A percentile compares a stretch with the other conserved stretches of the same genome.
phyloP scores from a whole-genome alignment of 2,888 invertebrate genomes.

The Aplocera efformata region DNA sequence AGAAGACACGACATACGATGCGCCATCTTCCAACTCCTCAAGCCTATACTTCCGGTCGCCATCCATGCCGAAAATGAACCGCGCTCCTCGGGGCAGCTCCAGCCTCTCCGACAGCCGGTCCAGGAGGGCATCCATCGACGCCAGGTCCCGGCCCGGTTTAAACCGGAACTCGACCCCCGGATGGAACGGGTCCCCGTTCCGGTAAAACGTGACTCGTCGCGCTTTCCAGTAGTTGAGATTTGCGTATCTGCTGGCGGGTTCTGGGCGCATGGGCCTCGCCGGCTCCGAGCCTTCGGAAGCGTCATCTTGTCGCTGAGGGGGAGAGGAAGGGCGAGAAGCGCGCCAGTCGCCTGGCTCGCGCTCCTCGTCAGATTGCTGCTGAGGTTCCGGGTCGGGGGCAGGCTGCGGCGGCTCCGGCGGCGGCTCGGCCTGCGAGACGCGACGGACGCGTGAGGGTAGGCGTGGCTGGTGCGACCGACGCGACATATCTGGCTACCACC shows the following conservation, averaged over 20 bases:
- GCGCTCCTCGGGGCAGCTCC: slow-evolving; percentile 92
- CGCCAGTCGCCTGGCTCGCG: slow-evolving; percentile 78
- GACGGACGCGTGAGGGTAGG: slow-evolving; percentile 61
- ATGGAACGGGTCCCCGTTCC: slow-evolving; percentile 96
- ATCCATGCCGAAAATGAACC: slow-evolving; percentile 95
- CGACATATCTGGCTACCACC: slow-evolving; percentile 63
- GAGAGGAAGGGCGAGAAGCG: slow-evolving; percentile 63
- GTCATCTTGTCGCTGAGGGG: slow-evolving; percentile 69
- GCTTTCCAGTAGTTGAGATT: slow-evolving; percentile 94
- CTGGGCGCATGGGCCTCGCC: slow-evolving; percentile 79
- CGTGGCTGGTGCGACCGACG: slow-evolving; percentile 68
- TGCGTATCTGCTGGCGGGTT: slow-evolving; percentile 84
- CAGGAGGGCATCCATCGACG: slow-evolving; percentile 90
- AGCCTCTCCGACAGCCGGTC: slow-evolving; percentile 93
- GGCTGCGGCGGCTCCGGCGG: slow-evolving; percentile 64
- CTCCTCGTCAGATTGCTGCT: slow-evolving; percentile 73
- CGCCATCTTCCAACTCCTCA: slow-evolving; percentile 94
- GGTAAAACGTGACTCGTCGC: slow-evolving; percentile 92
- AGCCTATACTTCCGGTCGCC: slow-evolving; percentile 91
- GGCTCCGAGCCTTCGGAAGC: slow-evolving; percentile 70
- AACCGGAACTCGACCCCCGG: slow-evolving; percentile 93
- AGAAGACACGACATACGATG: slow-evolving; percentile 95
- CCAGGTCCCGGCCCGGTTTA: slow-evolving; percentile 93
- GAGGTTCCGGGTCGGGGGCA: slow-evolving; percentile 59
- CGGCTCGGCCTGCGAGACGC: slow-evolving; percentile 59